Conservation (phyloP, 2,113 vertebrate genomes). For the Atlantisia rogersi region DNA sequence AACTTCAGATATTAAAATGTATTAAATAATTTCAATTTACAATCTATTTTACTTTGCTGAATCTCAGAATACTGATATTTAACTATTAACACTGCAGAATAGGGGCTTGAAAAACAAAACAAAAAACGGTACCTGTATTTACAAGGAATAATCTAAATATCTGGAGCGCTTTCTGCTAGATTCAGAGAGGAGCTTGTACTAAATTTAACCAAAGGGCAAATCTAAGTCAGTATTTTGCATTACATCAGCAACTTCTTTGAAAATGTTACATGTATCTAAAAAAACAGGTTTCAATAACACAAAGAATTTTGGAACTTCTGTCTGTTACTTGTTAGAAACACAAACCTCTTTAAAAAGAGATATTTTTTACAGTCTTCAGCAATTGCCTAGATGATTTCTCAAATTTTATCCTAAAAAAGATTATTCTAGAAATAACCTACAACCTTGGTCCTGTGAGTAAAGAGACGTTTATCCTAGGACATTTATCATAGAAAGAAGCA, state of each 20-base stretch:
- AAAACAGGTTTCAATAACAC: background rate
- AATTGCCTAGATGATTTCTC: background rate
- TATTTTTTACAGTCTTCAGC: background rate
- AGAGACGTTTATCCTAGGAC: background rate
- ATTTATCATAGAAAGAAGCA: background rate
- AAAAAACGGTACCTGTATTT: background rate
- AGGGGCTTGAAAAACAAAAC: background rate
- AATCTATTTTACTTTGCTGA: background rate
- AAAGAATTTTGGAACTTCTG: background rate
- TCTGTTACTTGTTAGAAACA: background rate
- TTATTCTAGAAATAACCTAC: background rate
- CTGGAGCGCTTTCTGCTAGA: background rate
- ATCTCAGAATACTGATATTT: background rate
- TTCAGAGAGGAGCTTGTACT: background rate
- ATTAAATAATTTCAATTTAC: background rate
- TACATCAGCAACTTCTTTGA: background rate
- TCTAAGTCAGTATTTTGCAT: background rate
- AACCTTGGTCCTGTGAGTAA: background rate
- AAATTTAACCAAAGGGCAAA: background rate
- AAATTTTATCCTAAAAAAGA: background rate
- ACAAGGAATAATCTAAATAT: background rate
- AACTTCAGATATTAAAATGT: background rate
- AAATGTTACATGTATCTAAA: background rate
- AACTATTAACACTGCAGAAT: background rate
- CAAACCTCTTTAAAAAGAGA: background rate